Conservation (phyloP, 1,140 invertebrate genomes). For the Teleopsis dalmanni region DNA sequence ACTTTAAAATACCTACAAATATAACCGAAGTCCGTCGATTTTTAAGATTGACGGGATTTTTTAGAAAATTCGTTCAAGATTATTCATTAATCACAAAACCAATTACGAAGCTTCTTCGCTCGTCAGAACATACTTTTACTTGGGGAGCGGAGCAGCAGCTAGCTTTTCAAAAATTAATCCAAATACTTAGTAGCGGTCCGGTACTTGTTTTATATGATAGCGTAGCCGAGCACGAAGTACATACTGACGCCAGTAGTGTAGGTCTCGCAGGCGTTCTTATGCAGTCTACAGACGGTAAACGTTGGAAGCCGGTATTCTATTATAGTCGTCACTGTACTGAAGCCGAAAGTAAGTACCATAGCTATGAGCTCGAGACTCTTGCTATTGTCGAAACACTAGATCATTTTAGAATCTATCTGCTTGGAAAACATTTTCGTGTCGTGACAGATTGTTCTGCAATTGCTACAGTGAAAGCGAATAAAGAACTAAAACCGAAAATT, state of each 20-base stretch:
- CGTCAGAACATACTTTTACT: background rate
- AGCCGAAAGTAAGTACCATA: conserved; percentile 22
- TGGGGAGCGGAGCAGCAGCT: background rate
- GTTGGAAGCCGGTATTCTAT: conserved; percentile 12
- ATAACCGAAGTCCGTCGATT: background rate
- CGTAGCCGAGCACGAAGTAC: conserved; percentile 19
- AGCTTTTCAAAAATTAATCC: background rate
- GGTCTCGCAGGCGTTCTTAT: conserved; percentile 32
- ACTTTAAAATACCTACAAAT: background rate
- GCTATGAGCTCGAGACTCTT: conserved; percentile 28
- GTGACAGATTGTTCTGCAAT: conserved; percentile 38
- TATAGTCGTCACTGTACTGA: conserved; percentile 13
- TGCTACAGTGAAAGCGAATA: conserved; percentile 23
- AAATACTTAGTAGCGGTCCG: background rate
- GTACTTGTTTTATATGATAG: conserved; percentile 15
- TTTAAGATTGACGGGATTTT: background rate
- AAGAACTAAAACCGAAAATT: conserved; percentile 10
- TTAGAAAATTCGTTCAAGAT: conserved; percentile 46
- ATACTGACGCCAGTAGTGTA: conserved; percentile 25
- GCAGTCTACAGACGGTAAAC: conserved; percentile 16
- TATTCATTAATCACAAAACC: conserved; percentile 26
- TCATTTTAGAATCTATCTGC: conserved; percentile 30
- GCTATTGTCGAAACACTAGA: conserved; percentile 10
- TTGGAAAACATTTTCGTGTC: conserved; percentile 40
- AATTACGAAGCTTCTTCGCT: conserved; percentile 23